Evolutionary conservation across 2,888 invertebrate genomes (phyloP), one percentile per base, ranked within the genome.

Genomic region (Taphrorychus bicolor): DNA sequence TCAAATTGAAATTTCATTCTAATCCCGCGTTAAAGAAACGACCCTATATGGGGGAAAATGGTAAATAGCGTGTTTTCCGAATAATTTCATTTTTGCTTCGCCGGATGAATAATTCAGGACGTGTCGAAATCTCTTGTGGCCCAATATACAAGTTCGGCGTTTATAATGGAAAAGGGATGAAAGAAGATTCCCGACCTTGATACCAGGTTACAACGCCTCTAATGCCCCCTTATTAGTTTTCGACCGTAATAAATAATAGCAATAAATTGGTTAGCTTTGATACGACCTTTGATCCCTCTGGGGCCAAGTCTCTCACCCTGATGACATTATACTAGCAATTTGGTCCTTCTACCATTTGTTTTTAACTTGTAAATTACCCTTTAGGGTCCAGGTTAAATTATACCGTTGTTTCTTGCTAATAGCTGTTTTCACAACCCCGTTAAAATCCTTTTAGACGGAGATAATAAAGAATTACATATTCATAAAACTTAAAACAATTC

Each of bases 71-170:
- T 60, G 59, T 66, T 66, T 66, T 66, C 54, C 66, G 56, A 66
- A 60, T 66, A 66, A 66, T 66, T 66, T 66, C 59, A 60, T 66
- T 66, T 59, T 66, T 66, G 54, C 56, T 59, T 40, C 40, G 17
- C 16, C 49, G 17, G 51, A 66, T 66, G 59, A 54, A 66, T 66
- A 60, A 66, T 66, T 66, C 66, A 66, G 56, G 11, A 18, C 16
- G 51, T 19, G 56, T 54, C 23, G 60, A 66, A 66, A 59, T 51
- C 66, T 60, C 56, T 48, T 51, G 60, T 49, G 56, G 54, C 49
- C 41, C 60, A 60, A 66, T 60, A 59, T 54, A 60, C 41, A 48
- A 49, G 40, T 59, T 65, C 19, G 21, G 41, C 23, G 23, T 58
- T 54, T 48, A 22, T 58, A 45, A 48, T 22, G 58, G 22, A 58